phyloP scores from a whole-genome alignment of 2,888 invertebrate species.

The Latrodectus hesperus region DNA sequence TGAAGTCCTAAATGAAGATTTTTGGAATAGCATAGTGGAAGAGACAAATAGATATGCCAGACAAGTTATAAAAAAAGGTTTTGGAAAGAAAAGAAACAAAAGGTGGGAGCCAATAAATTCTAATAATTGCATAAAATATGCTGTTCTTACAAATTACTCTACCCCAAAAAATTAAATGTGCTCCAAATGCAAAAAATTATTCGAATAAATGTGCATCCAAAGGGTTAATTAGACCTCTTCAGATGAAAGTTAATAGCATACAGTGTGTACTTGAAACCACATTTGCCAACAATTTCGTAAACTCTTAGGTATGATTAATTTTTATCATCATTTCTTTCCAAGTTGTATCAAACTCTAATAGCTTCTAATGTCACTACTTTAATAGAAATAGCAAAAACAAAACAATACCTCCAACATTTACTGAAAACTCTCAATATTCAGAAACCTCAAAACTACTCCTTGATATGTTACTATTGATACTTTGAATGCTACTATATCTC shows the following conservation, averaged over 20 bases:
- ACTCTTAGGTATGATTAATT: conserved; percentile 70
- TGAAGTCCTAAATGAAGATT: no score
- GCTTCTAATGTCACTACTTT: conserved; percentile 10
- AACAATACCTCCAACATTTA: conserved; percentile 21
- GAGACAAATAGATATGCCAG: no score
- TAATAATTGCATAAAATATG: no score
- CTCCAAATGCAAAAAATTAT: no score
- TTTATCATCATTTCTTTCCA: conserved; percentile 69
- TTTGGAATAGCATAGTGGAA: no score
- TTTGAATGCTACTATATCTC: conserved; percentile 19
- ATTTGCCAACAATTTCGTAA: conserved; percentile 24
- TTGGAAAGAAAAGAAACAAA: no score
- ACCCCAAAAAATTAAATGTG: no score
- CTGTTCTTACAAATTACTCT: no score
- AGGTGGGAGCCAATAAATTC: no score
- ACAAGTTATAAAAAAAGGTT: no score
- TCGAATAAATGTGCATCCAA: no score
- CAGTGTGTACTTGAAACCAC: conserved; percentile 13
- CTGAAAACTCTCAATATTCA: conserved; percentile 44
- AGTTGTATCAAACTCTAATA: conserved; percentile 31
- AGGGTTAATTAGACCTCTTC: conserved; percentile 9
- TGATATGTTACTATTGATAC: conserved; percentile 21
- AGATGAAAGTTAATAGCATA: conserved; percentile 16
- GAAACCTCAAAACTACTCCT: conserved; percentile 23
- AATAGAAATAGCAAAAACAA: conserved; percentile 21